Conservation (phyloP, 2,113 vertebrate genomes). For the Gallinago jamesoni region DNA sequence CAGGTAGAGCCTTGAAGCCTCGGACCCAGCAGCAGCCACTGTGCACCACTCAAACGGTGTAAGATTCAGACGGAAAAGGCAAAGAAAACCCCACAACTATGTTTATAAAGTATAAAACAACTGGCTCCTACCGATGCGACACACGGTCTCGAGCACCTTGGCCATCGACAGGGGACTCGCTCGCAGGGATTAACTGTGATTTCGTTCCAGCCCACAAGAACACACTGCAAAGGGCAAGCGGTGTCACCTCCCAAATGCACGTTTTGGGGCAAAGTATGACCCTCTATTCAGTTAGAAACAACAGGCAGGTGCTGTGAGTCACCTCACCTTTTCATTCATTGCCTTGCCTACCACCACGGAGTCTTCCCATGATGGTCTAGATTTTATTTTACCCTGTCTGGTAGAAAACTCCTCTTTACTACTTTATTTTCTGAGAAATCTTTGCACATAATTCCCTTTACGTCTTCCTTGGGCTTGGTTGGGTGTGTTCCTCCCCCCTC, state of each 20-base stretch:
- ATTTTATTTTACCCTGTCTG: background rate
- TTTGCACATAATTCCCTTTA: background rate
- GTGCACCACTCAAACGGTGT: background rate
- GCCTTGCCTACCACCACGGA: background rate
- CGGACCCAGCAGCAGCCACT: background rate
- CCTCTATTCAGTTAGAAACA: background rate
- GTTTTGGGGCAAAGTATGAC: background rate
- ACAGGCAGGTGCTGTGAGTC: background rate
- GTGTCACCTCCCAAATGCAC: background rate
- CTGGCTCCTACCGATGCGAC: accelerated
- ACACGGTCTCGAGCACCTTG: background rate
- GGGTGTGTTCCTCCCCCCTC: too few species aligned
- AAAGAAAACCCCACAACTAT: background rate
- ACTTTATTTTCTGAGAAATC: background rate
- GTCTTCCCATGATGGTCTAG: background rate
- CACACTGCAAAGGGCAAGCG: accelerated
- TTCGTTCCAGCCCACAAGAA: background rate
- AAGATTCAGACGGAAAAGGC: background rate
- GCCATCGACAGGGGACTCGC: too few species aligned
- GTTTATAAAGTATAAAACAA: background rate
- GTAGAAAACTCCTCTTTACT: background rate
- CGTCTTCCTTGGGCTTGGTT: background rate
- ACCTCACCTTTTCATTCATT: too few species aligned
- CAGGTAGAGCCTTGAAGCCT: background rate
- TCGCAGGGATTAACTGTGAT: background rate